Evolutionary conservation across 2,113 vertebrate species (phyloP).

Genomic region (Colaptes auratus): DNA sequence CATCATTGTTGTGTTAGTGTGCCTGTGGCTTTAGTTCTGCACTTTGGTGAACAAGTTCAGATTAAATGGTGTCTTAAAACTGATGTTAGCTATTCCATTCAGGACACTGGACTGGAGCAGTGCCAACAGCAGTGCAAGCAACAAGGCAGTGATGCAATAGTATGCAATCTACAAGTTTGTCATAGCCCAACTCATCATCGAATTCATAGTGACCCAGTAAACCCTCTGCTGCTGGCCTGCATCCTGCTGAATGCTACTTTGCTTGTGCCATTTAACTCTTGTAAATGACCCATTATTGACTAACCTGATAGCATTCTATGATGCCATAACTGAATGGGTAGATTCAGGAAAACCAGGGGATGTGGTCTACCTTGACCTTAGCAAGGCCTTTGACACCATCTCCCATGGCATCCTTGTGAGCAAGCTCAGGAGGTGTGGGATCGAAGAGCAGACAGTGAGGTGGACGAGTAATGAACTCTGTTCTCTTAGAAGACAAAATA

Average conservation of each 20-base stretch:
- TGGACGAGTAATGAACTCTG: too few species aligned
- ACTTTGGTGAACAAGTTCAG: background rate
- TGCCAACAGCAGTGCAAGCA: background rate
- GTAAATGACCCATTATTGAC: background rate
- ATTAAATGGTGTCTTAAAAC: background rate
- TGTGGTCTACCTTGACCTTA: too few species aligned
- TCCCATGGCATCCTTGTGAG: too few species aligned
- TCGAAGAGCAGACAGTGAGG: too few species aligned
- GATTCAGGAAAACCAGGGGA: too few species aligned
- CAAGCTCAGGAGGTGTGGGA: too few species aligned
- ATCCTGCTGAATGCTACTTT: background rate
- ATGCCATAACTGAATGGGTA: too few species aligned
- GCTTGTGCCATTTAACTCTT: background rate
- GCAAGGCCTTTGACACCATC: too few species aligned
- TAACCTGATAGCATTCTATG: too few species aligned
- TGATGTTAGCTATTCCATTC: fast-evolving
- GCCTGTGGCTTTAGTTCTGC: background rate
- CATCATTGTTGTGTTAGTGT: fast-evolving
- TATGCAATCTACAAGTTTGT: background rate
- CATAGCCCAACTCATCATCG: background rate
- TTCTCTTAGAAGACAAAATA: too few species aligned
- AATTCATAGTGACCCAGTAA: background rate
- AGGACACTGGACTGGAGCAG: background rate
- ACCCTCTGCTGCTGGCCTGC: background rate
- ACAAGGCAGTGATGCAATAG: background rate